Evolutionary conservation across 92 coral and sea anemone species (phyloP).

Genomic region (Zoanthus solanderi): DNA sequence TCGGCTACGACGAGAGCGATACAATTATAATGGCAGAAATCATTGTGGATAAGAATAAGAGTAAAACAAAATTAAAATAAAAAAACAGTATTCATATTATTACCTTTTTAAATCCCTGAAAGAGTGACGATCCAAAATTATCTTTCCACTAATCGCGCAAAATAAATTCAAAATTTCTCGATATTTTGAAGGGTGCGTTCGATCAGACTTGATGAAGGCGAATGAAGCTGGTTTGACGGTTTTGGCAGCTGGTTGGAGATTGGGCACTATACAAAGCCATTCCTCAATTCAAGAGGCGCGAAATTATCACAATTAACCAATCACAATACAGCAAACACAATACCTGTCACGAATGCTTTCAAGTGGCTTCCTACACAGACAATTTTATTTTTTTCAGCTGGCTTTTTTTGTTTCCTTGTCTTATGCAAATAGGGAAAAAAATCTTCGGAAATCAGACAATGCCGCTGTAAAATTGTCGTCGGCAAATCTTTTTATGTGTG

Average conservation of each 20-base stretch:
- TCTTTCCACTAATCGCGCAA: neutral
- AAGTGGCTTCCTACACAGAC: constrained; percentile 20
- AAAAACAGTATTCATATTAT: neutral
- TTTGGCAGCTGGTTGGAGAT: constrained; percentile 50
- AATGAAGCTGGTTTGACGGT: constrained; percentile 38
- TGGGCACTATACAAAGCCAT: constrained; percentile 24
- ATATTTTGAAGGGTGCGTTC: constrained; percentile 47
- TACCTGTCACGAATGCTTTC: constrained; percentile 57
- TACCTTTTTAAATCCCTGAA: constrained; percentile 31
- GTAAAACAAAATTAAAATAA: neutral
- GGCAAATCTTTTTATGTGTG: neutral
- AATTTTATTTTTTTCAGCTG: constrained; percentile 5
- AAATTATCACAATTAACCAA: constrained; percentile 61
- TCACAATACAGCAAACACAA: constrained; percentile 63
- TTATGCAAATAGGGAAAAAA: constrained; percentile 29
- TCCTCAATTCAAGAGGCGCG: constrained; percentile 24
- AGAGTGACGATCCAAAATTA: constrained; percentile 8
- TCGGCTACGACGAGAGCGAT: neutral
- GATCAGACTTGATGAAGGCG: constrained; percentile 12
- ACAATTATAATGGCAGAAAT: neutral
- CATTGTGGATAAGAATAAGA: neutral
- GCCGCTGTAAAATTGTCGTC: neutral
- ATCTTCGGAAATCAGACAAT: neutral
- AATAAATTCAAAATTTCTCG: constrained; percentile 28
- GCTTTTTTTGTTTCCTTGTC: neutral